Evolutionary conservation across 1,140 invertebrate species (phyloP), one percentile per base, ranked within the genome.

Genomic region (Lucilia sericata): DNA sequence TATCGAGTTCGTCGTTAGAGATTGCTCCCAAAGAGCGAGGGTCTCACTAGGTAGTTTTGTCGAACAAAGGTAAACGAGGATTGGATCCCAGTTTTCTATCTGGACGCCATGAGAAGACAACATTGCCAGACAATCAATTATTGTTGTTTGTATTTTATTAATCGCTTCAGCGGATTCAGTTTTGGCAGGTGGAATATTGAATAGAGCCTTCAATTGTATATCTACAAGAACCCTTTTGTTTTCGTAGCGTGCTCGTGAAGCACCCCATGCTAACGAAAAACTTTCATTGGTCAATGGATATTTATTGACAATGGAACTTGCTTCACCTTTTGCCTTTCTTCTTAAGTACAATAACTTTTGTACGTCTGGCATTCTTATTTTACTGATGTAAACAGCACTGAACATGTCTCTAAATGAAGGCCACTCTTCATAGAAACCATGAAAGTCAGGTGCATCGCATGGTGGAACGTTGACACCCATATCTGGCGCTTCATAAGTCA

Each of bases 391-490:
- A 2, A 75, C 30, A 30, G 74, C 74, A 34, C n/a, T 75, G 25
- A 75, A 75, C 19, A 75, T 75, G 10, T 75, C 21, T 14, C 74
- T n/a, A 30, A 75, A 75, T 14, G 74, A 25, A 21, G 74, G 74
- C 74, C 74, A 75, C 10, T 34, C 13, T 8, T 25, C 30, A 30
- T 75, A 75, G 42, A 5, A 42, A 10, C 10, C 42, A 42, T 42
- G 42, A 42, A 30, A 30, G 25, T 30, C 25, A 30, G 25, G 25
- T 30, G 25, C 25, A 30, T 42, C 42, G 42, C 42, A 42, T 10
- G 42, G 42, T 42, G 42, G 42, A 10, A 42, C 42, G 42, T 10
- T 8, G 42, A 42, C 10, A 42, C 42, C 42, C 42, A 42, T 42
- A 42, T 42, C 42, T 42, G 42, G 42, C 42, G 42, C 42, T 42